Base-by-base conservation (phyloP, 2,113 vertebrate species). In the Macquaria ambigua region DNA sequence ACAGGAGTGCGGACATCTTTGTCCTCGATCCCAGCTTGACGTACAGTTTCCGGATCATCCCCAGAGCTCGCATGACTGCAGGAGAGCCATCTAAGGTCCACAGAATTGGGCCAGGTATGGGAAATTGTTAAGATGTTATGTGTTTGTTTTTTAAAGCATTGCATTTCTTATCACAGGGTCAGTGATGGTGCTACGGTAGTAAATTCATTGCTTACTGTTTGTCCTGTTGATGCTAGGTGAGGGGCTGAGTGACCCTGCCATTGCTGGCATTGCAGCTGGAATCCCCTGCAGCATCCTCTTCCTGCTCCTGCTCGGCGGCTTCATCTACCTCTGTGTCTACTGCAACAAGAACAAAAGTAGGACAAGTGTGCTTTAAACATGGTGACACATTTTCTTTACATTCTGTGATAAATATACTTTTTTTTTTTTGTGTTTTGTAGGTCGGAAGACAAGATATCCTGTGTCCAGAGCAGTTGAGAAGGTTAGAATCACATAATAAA, bases 221-320 rank as follows among this genome's bases (percentile, higher is more conserved):
- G 12, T 87, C 12, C 10, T 69, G 55, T 14, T 85, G 34, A 25
- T 8, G 6, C 4, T 21, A 93, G 90, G 73, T 52, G 73, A 74
- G 3, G 94, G 94, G 6, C 84, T 96, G 61, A 95, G 93, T 23
- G 83, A 83, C 0, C 16, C 94, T 1, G 93, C 93, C 71, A 91
- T 96, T 15, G 90, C 93, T 56, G 95, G 94, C n/a, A 86, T 96
- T 4, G 94, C 95, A 69, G 94, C 95, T 18, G 96, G 95, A 55
- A 92, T 95, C 84, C 95, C 96, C 5, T 95, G 92, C 31, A 77
- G 87, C 23, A 11, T 96, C 18, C 53, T 96, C n/a, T 41, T 94
- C 63, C 79, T 96, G 21, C 2, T 93, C 15, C 68, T 96, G 66
- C 23, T 94, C 46, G 6, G 81, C 0, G 71, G 74, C 70, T 53